Evolutionary conservation across 2,113 vertebrate genomes (phyloP).

Genomic region (Lagopus leucura): DNA sequence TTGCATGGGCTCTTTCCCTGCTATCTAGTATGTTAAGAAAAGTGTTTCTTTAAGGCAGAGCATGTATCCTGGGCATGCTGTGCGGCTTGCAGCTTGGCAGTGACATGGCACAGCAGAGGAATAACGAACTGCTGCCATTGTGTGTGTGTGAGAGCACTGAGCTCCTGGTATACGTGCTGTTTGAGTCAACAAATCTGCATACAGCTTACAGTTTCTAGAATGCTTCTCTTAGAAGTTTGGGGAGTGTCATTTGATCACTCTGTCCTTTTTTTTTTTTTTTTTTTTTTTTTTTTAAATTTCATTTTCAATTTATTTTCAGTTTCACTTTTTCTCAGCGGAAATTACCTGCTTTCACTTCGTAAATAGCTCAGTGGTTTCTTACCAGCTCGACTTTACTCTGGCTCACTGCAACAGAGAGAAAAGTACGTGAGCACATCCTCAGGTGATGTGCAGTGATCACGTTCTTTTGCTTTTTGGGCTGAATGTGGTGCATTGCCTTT

Average conservation of each 20-base stretch:
- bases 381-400: not conserved
- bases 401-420: not conserved
- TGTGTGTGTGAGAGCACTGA: not conserved
- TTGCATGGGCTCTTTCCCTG: not conserved
- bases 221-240: not conserved
- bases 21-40: not conserved
- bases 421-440: not conserved
- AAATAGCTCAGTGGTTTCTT: accelerated
- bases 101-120: not conserved
- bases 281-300: not conserved
- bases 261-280: not conserved
- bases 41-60: not conserved
- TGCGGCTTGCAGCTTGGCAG: not conserved
- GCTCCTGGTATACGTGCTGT: not conserved
- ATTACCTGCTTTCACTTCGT: not conserved
- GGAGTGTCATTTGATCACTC: not conserved
- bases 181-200: not conserved
- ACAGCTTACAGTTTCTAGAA: not conserved
- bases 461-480: not conserved
- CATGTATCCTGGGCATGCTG: not conserved
- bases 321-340: not conserved
- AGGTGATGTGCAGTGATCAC: not conserved
- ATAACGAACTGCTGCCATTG: not conserved
- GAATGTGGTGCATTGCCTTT: not conserved
- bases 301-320: not conserved